Base-by-base conservation (phyloP, 2,888 invertebrate species). In the Hirtodrosophila alboralis region DNA sequence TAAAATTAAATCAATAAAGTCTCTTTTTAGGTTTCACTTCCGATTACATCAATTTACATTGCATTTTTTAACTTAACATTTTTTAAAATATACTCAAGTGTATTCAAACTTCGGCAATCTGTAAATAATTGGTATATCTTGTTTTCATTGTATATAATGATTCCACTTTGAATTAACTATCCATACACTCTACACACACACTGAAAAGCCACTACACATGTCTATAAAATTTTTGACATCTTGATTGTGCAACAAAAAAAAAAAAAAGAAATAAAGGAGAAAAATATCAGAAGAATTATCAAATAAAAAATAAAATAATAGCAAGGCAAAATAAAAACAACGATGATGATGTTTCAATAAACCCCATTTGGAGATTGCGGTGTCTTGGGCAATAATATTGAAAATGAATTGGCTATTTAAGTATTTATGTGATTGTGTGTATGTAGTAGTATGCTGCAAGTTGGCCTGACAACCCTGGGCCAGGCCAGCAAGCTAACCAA, bases 331-430 rank as follows among this genome's bases (percentile, higher is more conserved):
- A 68, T 84, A 7, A n/a, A n/a, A n/a, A n/a, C n/a, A n/a, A n/a
- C n/a, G n/a, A n/a, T 73, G 77, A 84, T 84, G 77, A 75, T 69
- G 65, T 75, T 75, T 75, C 84, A 86, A 83, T 84, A 77, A 65
- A 67, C 47, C 57, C 63, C 59, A 72, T 71, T 62, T 58, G 47
- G 26, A 54, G 57, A 67, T 64, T 83, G 66, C 81, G 63, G 43
- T 56, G 51, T 47, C 57, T n/a, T n/a, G 38, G 65, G 33, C 70
- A 67, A 63, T 68, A 71, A 77, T 67, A 81, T 63, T 52, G 40
- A 66, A 79, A 78, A 83, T 78, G 72, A 72, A 72, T 63, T 62
- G 74, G 76, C 59, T 72, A 57, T 61, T 66, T 64, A 66, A 62
- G 52, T 47, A 54, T 45, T 60, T 26, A 13, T 16, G 26, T 13